phyloP scores from a whole-genome alignment of 30 jellyfish, hydroid and myxozoan species.

The Aurelia coerulea region DNA sequence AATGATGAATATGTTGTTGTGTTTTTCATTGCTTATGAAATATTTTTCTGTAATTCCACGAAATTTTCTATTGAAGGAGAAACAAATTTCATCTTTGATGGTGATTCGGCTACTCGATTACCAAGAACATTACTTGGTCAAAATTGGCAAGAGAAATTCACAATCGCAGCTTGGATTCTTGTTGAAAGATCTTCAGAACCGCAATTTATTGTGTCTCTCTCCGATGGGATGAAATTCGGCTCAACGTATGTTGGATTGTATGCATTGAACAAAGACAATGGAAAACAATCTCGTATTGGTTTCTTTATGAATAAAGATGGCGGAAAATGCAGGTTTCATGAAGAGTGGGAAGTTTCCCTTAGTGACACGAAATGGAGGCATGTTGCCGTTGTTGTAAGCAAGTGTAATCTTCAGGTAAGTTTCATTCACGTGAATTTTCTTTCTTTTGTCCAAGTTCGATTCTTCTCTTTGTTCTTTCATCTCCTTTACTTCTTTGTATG shows the following conservation, averaged over 20 bases:
- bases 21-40: no score
- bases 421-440: no score
- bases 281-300: constrained; percentile 67
- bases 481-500: no score
- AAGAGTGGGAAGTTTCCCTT: constrained; percentile 59
- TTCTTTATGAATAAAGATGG: constrained; percentile 61
- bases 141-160: constrained; percentile 66
- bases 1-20: no score
- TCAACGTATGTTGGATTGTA: constrained; percentile 61
- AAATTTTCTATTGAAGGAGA: constrained; percentile 30
- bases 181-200: constrained; percentile 36
- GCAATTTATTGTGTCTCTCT: constrained; percentile 63
- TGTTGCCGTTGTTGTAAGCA: constrained; percentile 61
- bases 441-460: no score
- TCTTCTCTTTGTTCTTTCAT: no score
- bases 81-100: constrained; percentile 66
- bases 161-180: constrained; percentile 68
- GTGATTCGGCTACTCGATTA: constrained; percentile 58
- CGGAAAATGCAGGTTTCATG: constrained; percentile 67
- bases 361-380: constrained; percentile 70
- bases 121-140: constrained; percentile 31
- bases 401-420: constrained; percentile 75
- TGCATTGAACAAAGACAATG: constrained; percentile 28
- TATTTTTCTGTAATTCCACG: no score
- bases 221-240: constrained; percentile 66